phyloP scores from a whole-genome alignment of 2,888 invertebrate genomes.

The Geophilus truncorum region DNA sequence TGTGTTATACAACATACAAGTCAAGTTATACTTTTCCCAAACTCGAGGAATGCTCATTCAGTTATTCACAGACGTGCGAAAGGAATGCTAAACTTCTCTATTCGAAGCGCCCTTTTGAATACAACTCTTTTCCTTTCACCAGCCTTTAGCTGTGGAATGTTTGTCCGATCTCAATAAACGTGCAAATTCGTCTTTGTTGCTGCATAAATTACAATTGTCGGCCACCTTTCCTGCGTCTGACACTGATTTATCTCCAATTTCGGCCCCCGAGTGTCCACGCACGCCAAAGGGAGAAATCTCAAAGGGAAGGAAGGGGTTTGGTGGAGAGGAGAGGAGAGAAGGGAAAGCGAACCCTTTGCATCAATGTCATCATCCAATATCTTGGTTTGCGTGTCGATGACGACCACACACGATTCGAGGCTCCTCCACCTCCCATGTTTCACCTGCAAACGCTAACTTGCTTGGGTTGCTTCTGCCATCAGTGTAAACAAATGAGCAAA shows the following conservation, averaged over 20 bases:
- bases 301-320: background rate
- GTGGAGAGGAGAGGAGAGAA: background rate
- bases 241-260: slow-evolving; percentile 31
- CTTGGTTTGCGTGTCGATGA: slow-evolving; percentile 8
- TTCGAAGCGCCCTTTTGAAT: background rate
- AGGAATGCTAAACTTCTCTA: slow-evolving; percentile 12
- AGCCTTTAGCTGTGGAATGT: slow-evolving; percentile 7
- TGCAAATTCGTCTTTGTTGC: slow-evolving; percentile 25
- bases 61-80: background rate
- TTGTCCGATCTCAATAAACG: slow-evolving; percentile 33
- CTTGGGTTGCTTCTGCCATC: background rate
- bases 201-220: slow-evolving; percentile 34
- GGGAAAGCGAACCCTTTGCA: background rate
- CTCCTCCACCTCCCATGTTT: background rate
- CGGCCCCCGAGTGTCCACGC: background rate
- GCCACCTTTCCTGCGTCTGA: background rate
- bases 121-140: background rate
- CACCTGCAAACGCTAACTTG: background rate
- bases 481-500: too few species aligned
- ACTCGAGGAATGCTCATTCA: background rate
- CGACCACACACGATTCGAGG: slow-evolving; percentile 18
- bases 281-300: background rate
- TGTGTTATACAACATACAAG: too few species aligned
- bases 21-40: background rate
- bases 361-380: slow-evolving; percentile 15